A percentile compares a stretch with the other conserved stretches of the same genome.
phyloP scores from a whole-genome alignment of 2,888 invertebrate genomes.

The Rhingia rostrata region DNA sequence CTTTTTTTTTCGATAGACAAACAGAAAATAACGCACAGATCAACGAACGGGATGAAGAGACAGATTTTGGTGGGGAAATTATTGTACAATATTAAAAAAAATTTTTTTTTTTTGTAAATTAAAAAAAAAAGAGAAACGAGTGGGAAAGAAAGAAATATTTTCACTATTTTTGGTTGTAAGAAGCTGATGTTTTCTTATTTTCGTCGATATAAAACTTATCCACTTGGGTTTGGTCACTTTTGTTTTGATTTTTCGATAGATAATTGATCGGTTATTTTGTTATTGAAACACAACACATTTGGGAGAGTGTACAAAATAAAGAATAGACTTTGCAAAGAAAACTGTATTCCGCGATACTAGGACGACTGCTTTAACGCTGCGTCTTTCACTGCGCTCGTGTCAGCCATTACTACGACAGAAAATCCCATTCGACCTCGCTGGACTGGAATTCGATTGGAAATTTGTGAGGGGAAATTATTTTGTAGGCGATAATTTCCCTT shows the following conservation, averaged over 20 bases:
- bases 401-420: slow-evolving; percentile 72
- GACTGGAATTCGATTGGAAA: slow-evolving; percentile 64
- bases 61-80: slow-evolving; percentile 26
- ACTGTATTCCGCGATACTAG: slow-evolving; percentile 54
- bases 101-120: slow-evolving; percentile 18
- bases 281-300: slow-evolving; percentile 8
- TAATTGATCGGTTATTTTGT: neutral
- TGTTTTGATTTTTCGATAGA: neutral
- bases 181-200: slow-evolving; percentile 31
- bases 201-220: slow-evolving; percentile 6
- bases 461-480: slow-evolving; percentile 26
- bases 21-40: slow-evolving; percentile 24
- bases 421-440: slow-evolving; percentile 73
- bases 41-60: slow-evolving; percentile 28
- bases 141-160: slow-evolving; percentile 42
- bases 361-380: slow-evolving; percentile 44
- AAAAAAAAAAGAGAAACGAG: slow-evolving; percentile 16
- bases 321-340: neutral
- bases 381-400: slow-evolving; percentile 65
- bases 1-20: slow-evolving; percentile 26
- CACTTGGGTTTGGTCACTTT: slow-evolving; percentile 10
- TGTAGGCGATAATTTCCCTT: neutral
- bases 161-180: slow-evolving; percentile 33
- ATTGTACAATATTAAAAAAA: slow-evolving; percentile 60
- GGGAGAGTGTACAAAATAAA: slow-evolving; percentile 23